phyloP scores from a whole-genome alignment of 1,140 invertebrate species.

The Drosophila bocki region DNA sequence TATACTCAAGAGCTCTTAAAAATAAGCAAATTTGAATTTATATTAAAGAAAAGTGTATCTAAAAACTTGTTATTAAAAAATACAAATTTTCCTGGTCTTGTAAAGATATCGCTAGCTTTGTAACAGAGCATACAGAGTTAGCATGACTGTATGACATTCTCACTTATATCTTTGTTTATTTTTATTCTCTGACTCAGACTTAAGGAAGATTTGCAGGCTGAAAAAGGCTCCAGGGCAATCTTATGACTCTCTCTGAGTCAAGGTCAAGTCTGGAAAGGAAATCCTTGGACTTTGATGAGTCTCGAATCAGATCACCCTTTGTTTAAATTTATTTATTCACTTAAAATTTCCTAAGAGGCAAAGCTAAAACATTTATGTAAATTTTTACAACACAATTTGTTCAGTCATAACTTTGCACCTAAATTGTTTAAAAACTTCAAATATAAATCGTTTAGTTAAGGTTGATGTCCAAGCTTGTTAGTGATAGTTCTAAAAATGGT shows the following conservation, averaged over 20 bases:
- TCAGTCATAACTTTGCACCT: neutral
- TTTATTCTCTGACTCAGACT: conserved; percentile 18
- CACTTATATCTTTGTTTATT: neutral
- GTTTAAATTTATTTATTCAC: neutral
- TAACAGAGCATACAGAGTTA: neutral
- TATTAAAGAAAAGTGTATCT: neutral
- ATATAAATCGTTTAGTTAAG: neutral
- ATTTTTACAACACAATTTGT: neutral
- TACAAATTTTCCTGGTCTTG: no score
- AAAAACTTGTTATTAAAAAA: no score
- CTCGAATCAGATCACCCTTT: neutral
- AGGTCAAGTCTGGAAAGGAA: conserved; percentile 12
- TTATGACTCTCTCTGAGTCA: conserved; percentile 20
- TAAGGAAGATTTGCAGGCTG: neutral
- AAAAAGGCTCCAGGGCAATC: neutral
- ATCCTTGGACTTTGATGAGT: neutral
- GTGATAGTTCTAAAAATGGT: neutral
- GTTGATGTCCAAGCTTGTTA: neutral
- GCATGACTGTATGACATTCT: no score
- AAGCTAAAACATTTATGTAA: neutral
- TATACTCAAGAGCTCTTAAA: neutral
- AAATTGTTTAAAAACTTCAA: conserved; percentile 6
- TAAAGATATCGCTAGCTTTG: neutral
- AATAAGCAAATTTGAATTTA: neutral
- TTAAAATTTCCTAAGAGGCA: neutral